Conservation (phyloP, 1,140 invertebrate genomes). For the Drosophila sucinea region DNA sequence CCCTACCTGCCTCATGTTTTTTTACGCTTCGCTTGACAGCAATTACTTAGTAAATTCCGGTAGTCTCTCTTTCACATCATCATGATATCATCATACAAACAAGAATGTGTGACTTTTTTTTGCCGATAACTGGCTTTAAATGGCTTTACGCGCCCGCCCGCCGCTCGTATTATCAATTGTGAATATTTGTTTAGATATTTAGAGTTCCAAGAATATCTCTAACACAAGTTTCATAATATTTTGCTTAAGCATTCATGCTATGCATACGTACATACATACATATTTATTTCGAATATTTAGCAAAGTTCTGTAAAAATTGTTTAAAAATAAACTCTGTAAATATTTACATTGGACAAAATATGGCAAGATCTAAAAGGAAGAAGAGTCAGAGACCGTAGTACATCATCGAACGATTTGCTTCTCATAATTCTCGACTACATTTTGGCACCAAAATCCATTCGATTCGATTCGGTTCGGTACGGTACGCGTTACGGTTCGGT, state of each 20-base stretch:
- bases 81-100: neutral
- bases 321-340: constrained; percentile 76
- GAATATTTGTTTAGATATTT: constrained; percentile 4
- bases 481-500: neutral
- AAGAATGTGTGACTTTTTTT: constrained; percentile 22
- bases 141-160: neutral
- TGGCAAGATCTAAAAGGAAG: constrained; percentile 29
- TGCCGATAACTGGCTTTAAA: constrained; percentile 49
- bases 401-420: constrained; percentile 30
- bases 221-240: constrained; percentile 67
- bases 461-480: neutral
- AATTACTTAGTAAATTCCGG: constrained; percentile 31
- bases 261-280: constrained; percentile 5
- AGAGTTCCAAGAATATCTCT: constrained; percentile 37
- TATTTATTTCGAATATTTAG: constrained; percentile 28
- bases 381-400: constrained; percentile 15
- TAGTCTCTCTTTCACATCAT: neutral
- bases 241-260: constrained; percentile 63
- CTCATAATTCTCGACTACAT: constrained; percentile 40
- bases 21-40: constrained; percentile 67
- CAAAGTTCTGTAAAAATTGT: constrained; percentile 43
- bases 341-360: constrained; percentile 68
- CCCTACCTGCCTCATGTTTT: constrained; percentile 32
- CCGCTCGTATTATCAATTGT: neutral
- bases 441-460: constrained; percentile 28